Evolutionary conservation across 2,797 vertebrate genomes (phyloP), one percentile per base, ranked within the genome.

Genomic region (Taeniopygia guttata): DNA sequence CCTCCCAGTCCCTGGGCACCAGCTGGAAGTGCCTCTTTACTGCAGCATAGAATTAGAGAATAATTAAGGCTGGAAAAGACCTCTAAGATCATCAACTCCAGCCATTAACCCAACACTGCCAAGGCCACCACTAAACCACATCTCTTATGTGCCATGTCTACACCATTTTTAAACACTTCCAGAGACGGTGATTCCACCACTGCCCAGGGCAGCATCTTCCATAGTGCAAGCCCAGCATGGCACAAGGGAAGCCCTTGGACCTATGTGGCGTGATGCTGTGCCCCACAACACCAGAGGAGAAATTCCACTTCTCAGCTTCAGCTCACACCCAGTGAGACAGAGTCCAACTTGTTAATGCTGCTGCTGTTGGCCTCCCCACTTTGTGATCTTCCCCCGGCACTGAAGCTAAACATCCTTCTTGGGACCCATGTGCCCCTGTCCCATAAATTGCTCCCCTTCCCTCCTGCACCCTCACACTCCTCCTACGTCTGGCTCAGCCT

Each of bases 31-130:
- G 10, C 15, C 42, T 56, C 64, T 42, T 26, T 22, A 19, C 55
- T 36, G 64, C 64, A 49, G 58, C 18, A 16, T 27, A 64, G 45
- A 83, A 64, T 70, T 69, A 58, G 46, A 45, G 51, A 64, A 70
- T 77, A 84, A 89, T 84, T 89, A 89, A 77, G 34, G 38, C 87
- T 89, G 58, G 49, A 76, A 83, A 89, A 89, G 64, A 64, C 72
- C 51, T 70, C 58, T 83, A 38, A 58, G 51, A 56, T 83, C 36
- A n/a, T 30, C 2, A 6, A 5, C 38, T 64, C 72, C 51, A 76
- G 22, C 38, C 40, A 62, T 70, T 64, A 83, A 77, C 64, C 64
- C 38, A 46, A 14, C 45, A 19, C 18, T 51, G 29, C 56, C 38
- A 51, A 58, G 38, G 51, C 64, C 45, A 46, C 38, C n/a, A 22